A percentile compares a stretch with the other conserved stretches of the same genome.
Conservation (phyloP, 1,140 invertebrate species). For the Ceratina calcarata region DNA sequence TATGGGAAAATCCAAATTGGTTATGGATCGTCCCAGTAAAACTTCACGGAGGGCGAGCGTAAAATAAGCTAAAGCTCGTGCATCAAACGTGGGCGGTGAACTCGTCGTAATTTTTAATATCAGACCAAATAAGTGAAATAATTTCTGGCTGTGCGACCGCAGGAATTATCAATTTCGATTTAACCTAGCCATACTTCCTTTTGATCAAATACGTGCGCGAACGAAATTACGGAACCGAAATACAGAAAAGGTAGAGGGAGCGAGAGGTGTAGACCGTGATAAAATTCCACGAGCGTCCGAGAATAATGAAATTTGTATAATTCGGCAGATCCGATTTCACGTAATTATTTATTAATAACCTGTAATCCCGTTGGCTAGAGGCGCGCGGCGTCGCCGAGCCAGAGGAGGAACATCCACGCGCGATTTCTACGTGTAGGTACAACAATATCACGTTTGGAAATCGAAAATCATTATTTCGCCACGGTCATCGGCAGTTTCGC, state of each 20-base stretch:
- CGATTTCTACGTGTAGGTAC: background rate
- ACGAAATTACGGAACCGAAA: background rate
- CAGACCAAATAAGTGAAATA: background rate
- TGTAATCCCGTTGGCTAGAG: background rate
- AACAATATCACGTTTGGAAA: constrained; percentile 30
- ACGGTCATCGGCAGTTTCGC: constrained; percentile 34
- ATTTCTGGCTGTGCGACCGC: background rate
- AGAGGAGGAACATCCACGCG: background rate
- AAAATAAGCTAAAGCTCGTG: no score
- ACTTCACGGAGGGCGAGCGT: no score
- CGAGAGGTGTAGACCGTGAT: background rate
- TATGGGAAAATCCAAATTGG: background rate
- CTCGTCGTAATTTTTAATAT: background rate
- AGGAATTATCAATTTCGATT: background rate
- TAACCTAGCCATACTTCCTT: background rate
- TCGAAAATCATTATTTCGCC: constrained; percentile 34
- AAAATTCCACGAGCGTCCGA: background rate
- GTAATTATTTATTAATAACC: constrained; percentile 33
- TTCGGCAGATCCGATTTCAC: constrained; percentile 9
- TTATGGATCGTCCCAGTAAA: background rate
- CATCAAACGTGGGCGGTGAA: no score
- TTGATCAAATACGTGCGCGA: background rate
- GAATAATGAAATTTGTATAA: constrained; percentile 12
- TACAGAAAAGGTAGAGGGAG: no score
- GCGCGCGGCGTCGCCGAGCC: background rate